These are phyloP conservation scores for Mythimna impura DNA, from an alignment of 2,888 invertebrate genomes.

Conservation along the genomic window DNA sequence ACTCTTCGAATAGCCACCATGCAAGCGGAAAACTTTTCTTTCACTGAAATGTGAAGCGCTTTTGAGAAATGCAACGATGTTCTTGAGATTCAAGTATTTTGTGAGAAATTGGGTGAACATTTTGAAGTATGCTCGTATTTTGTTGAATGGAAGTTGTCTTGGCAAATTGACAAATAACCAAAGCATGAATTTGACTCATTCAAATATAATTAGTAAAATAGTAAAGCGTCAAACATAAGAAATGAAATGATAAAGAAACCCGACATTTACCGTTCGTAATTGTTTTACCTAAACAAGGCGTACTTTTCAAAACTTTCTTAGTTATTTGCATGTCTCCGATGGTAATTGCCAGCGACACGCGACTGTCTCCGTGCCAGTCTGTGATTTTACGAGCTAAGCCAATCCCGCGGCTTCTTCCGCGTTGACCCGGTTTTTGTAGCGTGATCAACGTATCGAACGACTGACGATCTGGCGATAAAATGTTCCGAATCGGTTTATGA, in stretches of 20 bases:
- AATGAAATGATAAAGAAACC: conserved; percentile 5
- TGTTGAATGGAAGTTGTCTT: conserved; percentile 1
- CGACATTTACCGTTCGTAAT: conserved; percentile 7
- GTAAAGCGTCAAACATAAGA: conserved; percentile 8
- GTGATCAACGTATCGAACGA: conserved; percentile 46
- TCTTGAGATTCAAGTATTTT: conserved; percentile 5
- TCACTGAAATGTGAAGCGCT: conserved; percentile 40
- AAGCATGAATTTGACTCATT: neutral
- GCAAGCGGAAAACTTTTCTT: conserved; percentile 37
- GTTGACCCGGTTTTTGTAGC: conserved; percentile 62
- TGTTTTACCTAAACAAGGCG: conserved; percentile 37
- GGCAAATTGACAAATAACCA: neutral
- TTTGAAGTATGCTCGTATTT: neutral
- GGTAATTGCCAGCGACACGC: conserved; percentile 61
- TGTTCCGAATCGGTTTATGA: conserved; percentile 36
- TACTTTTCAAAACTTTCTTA: conserved; percentile 64
- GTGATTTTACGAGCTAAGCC: conserved; percentile 58
- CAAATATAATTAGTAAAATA: conserved; percentile 1
- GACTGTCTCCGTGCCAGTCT: conserved; percentile 65
- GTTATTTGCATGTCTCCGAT: conserved; percentile 62
- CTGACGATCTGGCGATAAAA: conserved; percentile 52
- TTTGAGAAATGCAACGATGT: conserved; percentile 43
- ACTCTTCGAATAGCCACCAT: conserved; percentile 51
- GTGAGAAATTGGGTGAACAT: neutral
- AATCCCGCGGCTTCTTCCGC: conserved; percentile 57